Evolutionary conservation across 2,113 vertebrate genomes (phyloP), one percentile per base, ranked within the genome.

Genomic region (Chloropsis cyanopogon): DNA sequence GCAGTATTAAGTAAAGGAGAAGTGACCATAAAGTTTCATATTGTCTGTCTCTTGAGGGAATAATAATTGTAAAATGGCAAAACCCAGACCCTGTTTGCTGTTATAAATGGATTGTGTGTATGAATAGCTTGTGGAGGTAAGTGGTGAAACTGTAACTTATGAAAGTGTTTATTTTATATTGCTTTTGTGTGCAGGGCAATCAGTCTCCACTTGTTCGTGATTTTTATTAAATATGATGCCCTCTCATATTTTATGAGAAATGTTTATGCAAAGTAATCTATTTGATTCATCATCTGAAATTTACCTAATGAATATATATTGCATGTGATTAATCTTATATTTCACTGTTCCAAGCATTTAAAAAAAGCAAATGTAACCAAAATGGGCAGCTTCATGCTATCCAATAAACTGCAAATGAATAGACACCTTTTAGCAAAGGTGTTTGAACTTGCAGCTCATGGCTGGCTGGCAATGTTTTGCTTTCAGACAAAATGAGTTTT

Each of bases 201-300:
- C 77, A 95, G 80, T 90, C 59, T 75, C 44, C 70, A 56, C 50
- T 84, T 66, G 25, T 77, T 86, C 77, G 71, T 93, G 76, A 89
- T 90, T 93, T 95, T 94, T 94, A 95, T 96, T 95, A 95, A 96
- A 94, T 91, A 86, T 61, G 75, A 95, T 88, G 29, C 31, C 65
- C 78, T 86, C 80, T 95, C 78, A 65, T 93, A 78, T 82, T 95
- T 92, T 86, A 84, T 91, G 85, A 93, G 91, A 90, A 95, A 91
- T 92, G 11, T 90, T 97, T 91, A 90, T 91, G 75, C 25, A 56
- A 86, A 93, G 49, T 76, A 95, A 86, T 94, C 53, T 88, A n/a
- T 95, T 96, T 92, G 64, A 92, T 86, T 94, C 0, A 0, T 75
- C 54, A 57, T 59, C 75, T 95, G 83, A 94, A 26, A 73, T 95